Percentiles rank a stretch among this genome's conserved stretches.
Evolutionary conservation across 1,140 invertebrate genomes (phyloP).

Genomic region (Stegodyphus mimosarum): DNA sequence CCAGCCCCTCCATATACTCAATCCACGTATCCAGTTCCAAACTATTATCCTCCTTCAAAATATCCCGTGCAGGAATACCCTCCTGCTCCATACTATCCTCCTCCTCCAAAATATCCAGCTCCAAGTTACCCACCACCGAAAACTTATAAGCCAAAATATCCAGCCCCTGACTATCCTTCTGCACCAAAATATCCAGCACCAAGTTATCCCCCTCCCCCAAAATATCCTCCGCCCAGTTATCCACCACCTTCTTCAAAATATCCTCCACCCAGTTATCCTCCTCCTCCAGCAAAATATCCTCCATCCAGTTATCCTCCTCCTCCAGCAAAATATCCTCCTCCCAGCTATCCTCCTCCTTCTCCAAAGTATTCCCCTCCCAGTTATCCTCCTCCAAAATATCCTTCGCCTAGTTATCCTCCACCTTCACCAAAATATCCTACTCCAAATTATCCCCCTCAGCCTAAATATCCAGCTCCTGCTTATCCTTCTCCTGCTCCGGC

Average conservation of each 20-base stretch:
- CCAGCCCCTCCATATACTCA: neutral
- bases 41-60: neutral
- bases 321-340: slow-evolving; percentile 31
- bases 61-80: slow-evolving; percentile 10
- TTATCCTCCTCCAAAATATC: slow-evolving; percentile 27
- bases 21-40: slow-evolving; percentile 8
- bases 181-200: slow-evolving; percentile 12
- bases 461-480: slow-evolving; percentile 17
- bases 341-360: slow-evolving; percentile 1
- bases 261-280: slow-evolving; percentile 7
- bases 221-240: neutral
- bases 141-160: slow-evolving; percentile 1
- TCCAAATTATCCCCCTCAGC: slow-evolving; percentile 11
- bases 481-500: slow-evolving; percentile 10
- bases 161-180: neutral
- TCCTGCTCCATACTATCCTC: neutral
- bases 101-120: neutral
- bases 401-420: slow-evolving; percentile 5
- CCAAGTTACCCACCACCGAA: slow-evolving; percentile 8
- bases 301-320: slow-evolving; percentile 6
- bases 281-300: slow-evolving; percentile 26
- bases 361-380: slow-evolving; percentile 18
- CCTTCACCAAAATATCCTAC: slow-evolving; percentile 8
- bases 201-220: slow-evolving; percentile 4
- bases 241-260: slow-evolving; percentile 33